These are phyloP conservation scores for Harpegnathos saltator DNA, from an alignment of 1,140 invertebrate species.

Conservation along the genomic window DNA sequence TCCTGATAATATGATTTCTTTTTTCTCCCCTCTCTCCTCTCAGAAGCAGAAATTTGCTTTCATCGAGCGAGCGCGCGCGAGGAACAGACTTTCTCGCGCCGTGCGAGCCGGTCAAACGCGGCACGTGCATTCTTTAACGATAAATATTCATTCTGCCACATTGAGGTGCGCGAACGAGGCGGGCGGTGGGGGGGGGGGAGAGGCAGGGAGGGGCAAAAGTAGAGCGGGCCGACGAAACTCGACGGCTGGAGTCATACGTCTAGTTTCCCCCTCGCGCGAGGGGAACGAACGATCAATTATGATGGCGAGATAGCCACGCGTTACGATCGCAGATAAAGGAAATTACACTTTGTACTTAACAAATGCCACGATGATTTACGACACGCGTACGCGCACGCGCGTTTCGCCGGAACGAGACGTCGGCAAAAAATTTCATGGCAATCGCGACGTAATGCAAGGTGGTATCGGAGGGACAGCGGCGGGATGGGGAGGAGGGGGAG, in stretches of 20 bases:
- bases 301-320: conserved; percentile 29
- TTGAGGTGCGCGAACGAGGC: not conserved
- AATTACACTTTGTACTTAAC: conserved; percentile 31
- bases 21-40: no score
- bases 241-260: not conserved
- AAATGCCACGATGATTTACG: conserved; percentile 35
- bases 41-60: not conserved
- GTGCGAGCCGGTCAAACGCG: not conserved
- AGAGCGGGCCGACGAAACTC: conserved; percentile 7
- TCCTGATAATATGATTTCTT: no score
- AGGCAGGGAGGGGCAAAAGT: not conserved
- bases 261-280: conserved; percentile 6
- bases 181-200: no score
- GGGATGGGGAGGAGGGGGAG: no score
- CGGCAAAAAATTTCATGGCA: not conserved
- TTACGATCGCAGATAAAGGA: conserved; percentile 34
- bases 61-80: no score
- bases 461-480: not conserved
- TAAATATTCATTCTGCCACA: not conserved
- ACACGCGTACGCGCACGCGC: not conserved
- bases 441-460: not conserved
- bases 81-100: not conserved
- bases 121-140: not conserved
- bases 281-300: conserved; percentile 38
- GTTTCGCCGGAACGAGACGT: no score